A percentile compares a stretch with the other conserved stretches of the same genome.
Conservation (phyloP, 2,888 invertebrate species). For the Serrognathus titanus region DNA sequence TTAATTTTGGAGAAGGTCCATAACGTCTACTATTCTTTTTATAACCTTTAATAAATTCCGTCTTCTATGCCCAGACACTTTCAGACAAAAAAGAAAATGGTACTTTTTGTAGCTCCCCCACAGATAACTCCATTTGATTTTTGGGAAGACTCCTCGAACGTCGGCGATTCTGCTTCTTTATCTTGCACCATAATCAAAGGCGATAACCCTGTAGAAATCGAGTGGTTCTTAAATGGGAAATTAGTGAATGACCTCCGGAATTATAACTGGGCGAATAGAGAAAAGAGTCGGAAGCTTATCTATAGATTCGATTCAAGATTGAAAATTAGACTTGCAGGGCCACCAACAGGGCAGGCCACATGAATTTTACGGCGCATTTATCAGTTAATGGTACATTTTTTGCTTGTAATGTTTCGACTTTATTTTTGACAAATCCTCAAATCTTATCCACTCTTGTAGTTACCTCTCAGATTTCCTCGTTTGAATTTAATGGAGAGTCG, state of each 20-base stretch:
- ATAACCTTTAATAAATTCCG: neutral
- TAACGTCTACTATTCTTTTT: neutral
- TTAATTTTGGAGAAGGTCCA: slow-evolving; percentile 59
- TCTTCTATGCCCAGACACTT: too few species aligned
- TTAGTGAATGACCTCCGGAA: slow-evolving; percentile 50
- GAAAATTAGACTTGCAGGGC: slow-evolving; percentile 72
- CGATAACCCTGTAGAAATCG: slow-evolving; percentile 69
- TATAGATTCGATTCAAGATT: slow-evolving; percentile 67
- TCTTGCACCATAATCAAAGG: slow-evolving; percentile 73
- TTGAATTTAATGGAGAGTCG: slow-evolving; percentile 65
- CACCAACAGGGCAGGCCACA: slow-evolving; percentile 64
- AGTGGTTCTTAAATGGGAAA: slow-evolving; percentile 60
- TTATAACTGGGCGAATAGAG: slow-evolving; percentile 59
- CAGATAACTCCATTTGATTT: slow-evolving; percentile 67
- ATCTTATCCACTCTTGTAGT: slow-evolving; percentile 44
- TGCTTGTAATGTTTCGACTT: slow-evolving; percentile 1
- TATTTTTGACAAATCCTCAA: neutral
- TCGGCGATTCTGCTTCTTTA: slow-evolving; percentile 70
- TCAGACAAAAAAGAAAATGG: too few species aligned
- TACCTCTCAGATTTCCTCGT: slow-evolving; percentile 66
- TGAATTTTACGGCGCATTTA: slow-evolving; percentile 42
- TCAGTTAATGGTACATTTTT: slow-evolving; percentile 31
- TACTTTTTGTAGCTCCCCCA: slow-evolving; percentile 57
- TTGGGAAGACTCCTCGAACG: slow-evolving; percentile 67
- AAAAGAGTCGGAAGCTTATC: slow-evolving; percentile 64